Evolutionary conservation across 2,888 invertebrate genomes (phyloP).

Genomic region (Crematogaster levior): DNA sequence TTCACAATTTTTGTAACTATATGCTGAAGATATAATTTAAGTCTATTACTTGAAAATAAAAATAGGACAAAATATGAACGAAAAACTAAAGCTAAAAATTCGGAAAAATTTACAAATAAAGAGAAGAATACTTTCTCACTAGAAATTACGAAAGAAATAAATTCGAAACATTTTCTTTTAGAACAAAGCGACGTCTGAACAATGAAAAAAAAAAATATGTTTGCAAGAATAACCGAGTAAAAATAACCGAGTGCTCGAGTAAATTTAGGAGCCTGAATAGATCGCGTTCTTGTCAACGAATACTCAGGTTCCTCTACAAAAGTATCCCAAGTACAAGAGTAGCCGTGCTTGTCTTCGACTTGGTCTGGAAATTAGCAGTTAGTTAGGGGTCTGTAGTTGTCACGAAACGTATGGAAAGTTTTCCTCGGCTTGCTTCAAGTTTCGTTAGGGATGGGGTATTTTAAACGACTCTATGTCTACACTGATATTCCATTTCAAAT

Average conservation of each 20-base stretch:
- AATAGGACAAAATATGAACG: not conserved
- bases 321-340: constrained; percentile 37
- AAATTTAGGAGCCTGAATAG: constrained; percentile 34
- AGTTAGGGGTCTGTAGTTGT: constrained; percentile 37
- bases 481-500: constrained; percentile 17
- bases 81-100: not conserved
- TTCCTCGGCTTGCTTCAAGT: constrained; percentile 15
- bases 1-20: not conserved
- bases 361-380: constrained; percentile 43
- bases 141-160: not conserved
- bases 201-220: constrained; percentile 15
- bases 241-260: constrained; percentile 23
- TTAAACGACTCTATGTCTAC: not conserved
- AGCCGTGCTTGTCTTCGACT: constrained; percentile 48
- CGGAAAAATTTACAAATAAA: constrained; percentile 7
- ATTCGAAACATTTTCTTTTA: not conserved
- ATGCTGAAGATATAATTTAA: not conserved
- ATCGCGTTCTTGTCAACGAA: constrained; percentile 15
- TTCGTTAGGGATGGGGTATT: not conserved
- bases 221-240: constrained; percentile 50
- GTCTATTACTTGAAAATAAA: not conserved
- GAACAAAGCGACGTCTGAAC: not conserved
- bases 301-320: not conserved
- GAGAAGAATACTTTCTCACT: constrained; percentile 10
- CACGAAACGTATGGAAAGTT: constrained; percentile 45